phyloP scores from a whole-genome alignment of 2,113 vertebrate genomes.

The Anoplopoma fimbria region DNA sequence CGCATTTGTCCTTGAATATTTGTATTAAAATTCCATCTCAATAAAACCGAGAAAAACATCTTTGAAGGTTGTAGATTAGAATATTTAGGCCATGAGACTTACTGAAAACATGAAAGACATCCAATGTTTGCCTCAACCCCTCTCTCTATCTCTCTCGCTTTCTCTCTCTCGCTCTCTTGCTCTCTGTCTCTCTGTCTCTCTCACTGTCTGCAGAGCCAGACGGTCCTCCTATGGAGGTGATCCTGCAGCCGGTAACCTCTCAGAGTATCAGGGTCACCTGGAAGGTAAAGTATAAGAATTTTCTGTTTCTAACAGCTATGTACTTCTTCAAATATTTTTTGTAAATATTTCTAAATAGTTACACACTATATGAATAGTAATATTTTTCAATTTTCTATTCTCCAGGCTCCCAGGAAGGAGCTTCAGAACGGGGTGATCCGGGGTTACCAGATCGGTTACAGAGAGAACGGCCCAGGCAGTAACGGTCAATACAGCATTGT shows the following conservation, averaged over 20 bases:
- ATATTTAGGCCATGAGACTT: background rate
- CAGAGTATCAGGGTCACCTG: slow-evolving; percentile 99
- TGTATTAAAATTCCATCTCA: background rate
- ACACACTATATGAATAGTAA: background rate
- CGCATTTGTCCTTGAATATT: slow-evolving; percentile 40
- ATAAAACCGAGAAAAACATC: background rate
- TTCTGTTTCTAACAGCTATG: background rate
- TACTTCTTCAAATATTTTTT: background rate
- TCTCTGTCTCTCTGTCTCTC: background rate
- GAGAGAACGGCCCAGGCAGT: slow-evolving; percentile 97
- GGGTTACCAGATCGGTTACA: slow-evolving; percentile 98
- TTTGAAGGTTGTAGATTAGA: background rate
- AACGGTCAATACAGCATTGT: slow-evolving; percentile 98
- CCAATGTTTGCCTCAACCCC: background rate
- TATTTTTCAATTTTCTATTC: background rate
- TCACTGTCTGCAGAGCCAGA: slow-evolving; percentile 88
- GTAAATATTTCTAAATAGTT: background rate
- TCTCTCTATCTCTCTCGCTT: background rate
- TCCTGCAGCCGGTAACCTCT: slow-evolving; percentile 93
- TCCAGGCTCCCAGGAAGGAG: slow-evolving; percentile 94
- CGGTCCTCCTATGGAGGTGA: slow-evolving; percentile 96
- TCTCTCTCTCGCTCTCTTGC: background rate
- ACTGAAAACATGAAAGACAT: background rate
- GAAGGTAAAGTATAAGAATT: slow-evolving; percentile 86
- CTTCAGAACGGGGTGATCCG: slow-evolving; percentile 97